These are phyloP conservation scores for Pollenia labialis DNA, from an alignment of 2,888 invertebrate genomes.

Conservation along the genomic window DNA sequence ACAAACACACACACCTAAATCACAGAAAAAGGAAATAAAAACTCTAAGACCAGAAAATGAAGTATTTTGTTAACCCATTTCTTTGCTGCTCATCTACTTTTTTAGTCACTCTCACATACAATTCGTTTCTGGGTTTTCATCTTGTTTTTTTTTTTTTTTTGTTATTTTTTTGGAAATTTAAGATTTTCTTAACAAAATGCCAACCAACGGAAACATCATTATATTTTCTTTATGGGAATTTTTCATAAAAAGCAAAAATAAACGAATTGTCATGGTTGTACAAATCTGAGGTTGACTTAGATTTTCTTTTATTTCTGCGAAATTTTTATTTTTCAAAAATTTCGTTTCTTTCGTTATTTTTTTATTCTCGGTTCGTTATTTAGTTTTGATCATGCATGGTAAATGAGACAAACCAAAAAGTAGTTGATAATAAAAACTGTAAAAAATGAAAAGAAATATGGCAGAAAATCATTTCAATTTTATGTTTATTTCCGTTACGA, in stretches of 20 bases:
- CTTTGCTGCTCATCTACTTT: slow-evolving; percentile 9
- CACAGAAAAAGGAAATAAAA: background rate
- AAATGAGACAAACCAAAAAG: slow-evolving; percentile 60
- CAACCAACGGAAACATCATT: slow-evolving; percentile 65
- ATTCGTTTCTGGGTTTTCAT: background rate
- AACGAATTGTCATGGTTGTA: slow-evolving; percentile 50
- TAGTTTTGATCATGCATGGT: slow-evolving; percentile 64
- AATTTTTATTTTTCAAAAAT: background rate
- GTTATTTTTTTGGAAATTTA: slow-evolving; percentile 45
- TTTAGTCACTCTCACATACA: slow-evolving; percentile 18
- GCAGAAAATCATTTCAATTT: slow-evolving; percentile 72
- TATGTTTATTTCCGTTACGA: slow-evolving; percentile 71
- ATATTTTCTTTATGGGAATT: slow-evolving; percentile 47
- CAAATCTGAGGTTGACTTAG: slow-evolving; percentile 41
- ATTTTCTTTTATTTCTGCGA: background rate
- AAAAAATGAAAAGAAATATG: slow-evolving; percentile 41
- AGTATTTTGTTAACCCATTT: slow-evolving; percentile 67
- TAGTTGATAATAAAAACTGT: background rate
- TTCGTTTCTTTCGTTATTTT: slow-evolving; percentile 4
- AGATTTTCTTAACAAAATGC: slow-evolving; percentile 54
- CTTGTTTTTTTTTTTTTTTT: slow-evolving; percentile 13
- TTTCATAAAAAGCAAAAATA: slow-evolving; percentile 26
- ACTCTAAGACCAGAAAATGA: slow-evolving; percentile 41
- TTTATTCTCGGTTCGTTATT: slow-evolving; percentile 41
- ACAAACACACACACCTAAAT: background rate